Conservation (phyloP, 2,113 vertebrate genomes). For the Cynocephalus volans region DNA sequence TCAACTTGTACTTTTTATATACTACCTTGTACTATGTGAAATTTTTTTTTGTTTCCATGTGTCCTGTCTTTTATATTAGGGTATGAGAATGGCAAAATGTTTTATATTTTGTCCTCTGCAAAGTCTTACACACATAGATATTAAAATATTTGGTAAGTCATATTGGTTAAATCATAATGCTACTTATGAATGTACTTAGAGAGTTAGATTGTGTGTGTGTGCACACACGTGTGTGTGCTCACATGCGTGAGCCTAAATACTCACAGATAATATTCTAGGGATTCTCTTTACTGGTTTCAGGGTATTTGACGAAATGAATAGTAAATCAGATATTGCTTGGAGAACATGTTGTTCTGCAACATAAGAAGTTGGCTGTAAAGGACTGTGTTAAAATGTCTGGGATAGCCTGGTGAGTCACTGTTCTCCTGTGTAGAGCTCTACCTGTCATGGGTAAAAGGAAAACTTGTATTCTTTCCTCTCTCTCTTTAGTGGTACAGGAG, state of each 20-base stretch:
- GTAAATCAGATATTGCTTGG: slow-evolving; percentile 45
- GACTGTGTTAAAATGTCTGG: not conserved
- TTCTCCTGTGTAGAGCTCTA: slow-evolving; percentile 7
- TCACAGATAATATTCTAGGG: slow-evolving; percentile 27
- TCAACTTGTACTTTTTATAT: not conserved
- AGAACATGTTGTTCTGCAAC: not conserved
- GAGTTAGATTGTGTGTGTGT: not conserved
- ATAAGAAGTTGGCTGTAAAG: not conserved
- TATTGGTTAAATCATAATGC: slow-evolving; percentile 52
- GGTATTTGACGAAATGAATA: slow-evolving; percentile 65
- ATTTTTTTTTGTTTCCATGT: slow-evolving; percentile 43
- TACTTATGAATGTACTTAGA: slow-evolving; percentile 32
- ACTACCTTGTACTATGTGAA: not conserved
- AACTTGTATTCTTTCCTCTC: not conserved
- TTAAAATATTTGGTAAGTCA: slow-evolving; percentile 34
- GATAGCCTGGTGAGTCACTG: not conserved
- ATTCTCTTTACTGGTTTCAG: slow-evolving; percentile 44
- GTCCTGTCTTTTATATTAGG: not conserved
- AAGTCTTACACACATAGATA: slow-evolving; percentile 17
- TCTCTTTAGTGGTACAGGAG: not conserved
- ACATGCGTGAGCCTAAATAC: not conserved
- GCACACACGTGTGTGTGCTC: not conserved
- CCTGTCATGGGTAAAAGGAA: not conserved
- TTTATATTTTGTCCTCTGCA: slow-evolving; percentile 68
- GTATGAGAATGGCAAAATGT: slow-evolving; percentile 47